Percentiles rank a stretch among this genome's conserved stretches.
Conservation (phyloP, 2,888 invertebrate genomes). For the Boloria euphrosyne region DNA sequence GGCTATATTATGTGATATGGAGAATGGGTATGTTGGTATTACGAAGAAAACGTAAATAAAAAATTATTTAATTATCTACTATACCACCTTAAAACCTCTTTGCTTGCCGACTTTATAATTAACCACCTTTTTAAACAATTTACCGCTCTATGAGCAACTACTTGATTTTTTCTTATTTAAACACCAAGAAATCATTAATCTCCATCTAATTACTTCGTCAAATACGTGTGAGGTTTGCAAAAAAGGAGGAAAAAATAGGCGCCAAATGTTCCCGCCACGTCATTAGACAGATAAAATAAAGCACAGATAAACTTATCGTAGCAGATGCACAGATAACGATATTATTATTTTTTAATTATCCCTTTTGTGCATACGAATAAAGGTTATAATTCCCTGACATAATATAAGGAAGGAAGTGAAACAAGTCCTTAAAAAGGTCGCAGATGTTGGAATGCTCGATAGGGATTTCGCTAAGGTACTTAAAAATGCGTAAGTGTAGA, state of each 20-base stretch:
- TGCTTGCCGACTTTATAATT: no score
- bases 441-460: constrained; percentile 41
- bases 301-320: constrained; percentile 54
- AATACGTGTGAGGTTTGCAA: constrained; percentile 63
- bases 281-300: constrained; percentile 62
- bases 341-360: constrained; percentile 17
- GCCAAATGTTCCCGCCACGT: constrained; percentile 66
- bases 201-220: constrained; percentile 53
- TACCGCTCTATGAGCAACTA: no score
- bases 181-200: constrained; percentile 39
- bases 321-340: constrained; percentile 54
- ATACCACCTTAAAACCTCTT: no score
- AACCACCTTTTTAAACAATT: no score
- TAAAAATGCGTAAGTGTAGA: constrained; percentile 19
- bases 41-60: no score
- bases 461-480: constrained; percentile 31
- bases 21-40: no score
- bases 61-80: no score
- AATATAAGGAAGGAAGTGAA: constrained; percentile 48
- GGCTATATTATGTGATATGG: no score
- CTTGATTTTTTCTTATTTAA: no score
- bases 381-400: constrained; percentile 21
- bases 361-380: constrained; percentile 18
- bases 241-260: constrained; percentile 54
- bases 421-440: constrained; percentile 35